Evolutionary conservation across 37 sponge, comb jelly and placozoan species (phyloP), one percentile per base, ranked within the genome.

Genomic region (Dysidea cf. avara): DNA sequence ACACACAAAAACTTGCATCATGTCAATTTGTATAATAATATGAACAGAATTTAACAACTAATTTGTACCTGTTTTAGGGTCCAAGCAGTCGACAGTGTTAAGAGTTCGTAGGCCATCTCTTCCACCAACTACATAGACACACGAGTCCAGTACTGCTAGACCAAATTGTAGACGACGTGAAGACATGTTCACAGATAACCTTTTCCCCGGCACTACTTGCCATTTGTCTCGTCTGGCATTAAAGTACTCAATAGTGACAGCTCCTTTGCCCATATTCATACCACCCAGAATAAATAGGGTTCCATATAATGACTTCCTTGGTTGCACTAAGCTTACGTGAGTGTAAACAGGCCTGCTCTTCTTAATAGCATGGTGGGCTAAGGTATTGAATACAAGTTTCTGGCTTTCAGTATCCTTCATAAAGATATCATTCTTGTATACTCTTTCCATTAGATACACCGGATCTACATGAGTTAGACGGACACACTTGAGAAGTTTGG

Each of bases 41-140:
- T n/a, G n/a, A n/a, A n/a, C n/a, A 9, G 9, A 43, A 43, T 43
- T 43, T 43, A 12, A 43, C 9, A 43, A 43, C 7, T 12, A 43
- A 9, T 9, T 43, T 43, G 52, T 52, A 39, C 62, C 70, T 12
- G 64, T 63, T 17, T 14, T 36, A 16, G 86, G 79, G 39, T 83
- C 53, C 52, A 68, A 88, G 33, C 75, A 54, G 20, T 83, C 80
- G 26, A 88, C 89, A n/a, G 80, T 75, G 38, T 88, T 88, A 33
- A 88, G 66, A 7, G 89, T 88, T 43, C 77, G 47, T 0, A 88
- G 65, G 11, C 89, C 89, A 67, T 88, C 83, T 61, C 89, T 62
- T 1, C 89, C 89, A 39, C 89, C 89, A 20, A 88, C 89, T 25
- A 83, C 60, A 36, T 74, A 83, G 24, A 88, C 64, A 22, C 39